Conservation (phyloP, 2,113 vertebrate genomes). For the Pomatostomus ruficeps region DNA sequence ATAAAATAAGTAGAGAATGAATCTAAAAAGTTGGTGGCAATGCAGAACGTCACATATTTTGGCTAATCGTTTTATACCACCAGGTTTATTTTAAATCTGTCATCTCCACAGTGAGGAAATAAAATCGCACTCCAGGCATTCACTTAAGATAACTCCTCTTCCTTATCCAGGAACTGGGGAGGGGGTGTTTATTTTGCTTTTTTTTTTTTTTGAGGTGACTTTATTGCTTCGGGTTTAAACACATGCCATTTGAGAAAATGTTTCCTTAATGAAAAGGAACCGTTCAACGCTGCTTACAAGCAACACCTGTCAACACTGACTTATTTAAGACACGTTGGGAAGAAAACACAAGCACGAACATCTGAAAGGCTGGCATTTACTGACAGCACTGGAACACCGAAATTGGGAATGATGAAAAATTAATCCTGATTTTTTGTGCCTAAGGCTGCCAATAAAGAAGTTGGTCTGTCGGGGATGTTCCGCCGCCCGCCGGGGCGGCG, state of each 20-base stretch:
- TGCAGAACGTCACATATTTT: not conserved
- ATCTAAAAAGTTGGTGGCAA: constrained; percentile 8
- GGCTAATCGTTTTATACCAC: not conserved
- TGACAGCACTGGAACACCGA: not conserved
- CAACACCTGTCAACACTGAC: not conserved
- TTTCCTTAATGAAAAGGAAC: not conserved
- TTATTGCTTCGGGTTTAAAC: not conserved
- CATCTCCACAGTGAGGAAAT: not conserved
- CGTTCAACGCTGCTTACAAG: not conserved
- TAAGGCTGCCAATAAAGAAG: not conserved
- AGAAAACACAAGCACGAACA: not conserved
- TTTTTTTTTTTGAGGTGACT: not conserved
- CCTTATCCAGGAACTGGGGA: not conserved
- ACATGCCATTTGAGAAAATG: not conserved
- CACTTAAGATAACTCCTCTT: not conserved
- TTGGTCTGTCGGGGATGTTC: not conserved
- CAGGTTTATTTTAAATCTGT: constrained; percentile 7
- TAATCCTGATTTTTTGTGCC: not conserved
- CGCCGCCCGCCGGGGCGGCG: not conserved
- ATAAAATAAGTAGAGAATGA: not conserved
- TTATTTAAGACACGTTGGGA: not conserved
- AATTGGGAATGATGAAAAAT: not conserved
- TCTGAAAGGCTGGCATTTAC: not conserved
- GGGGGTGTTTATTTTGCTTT: not conserved
- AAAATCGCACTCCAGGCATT: not conserved